These are phyloP conservation scores for Drosophila mayri DNA, from an alignment of 1,140 invertebrate species.

Conservation along the genomic window DNA sequence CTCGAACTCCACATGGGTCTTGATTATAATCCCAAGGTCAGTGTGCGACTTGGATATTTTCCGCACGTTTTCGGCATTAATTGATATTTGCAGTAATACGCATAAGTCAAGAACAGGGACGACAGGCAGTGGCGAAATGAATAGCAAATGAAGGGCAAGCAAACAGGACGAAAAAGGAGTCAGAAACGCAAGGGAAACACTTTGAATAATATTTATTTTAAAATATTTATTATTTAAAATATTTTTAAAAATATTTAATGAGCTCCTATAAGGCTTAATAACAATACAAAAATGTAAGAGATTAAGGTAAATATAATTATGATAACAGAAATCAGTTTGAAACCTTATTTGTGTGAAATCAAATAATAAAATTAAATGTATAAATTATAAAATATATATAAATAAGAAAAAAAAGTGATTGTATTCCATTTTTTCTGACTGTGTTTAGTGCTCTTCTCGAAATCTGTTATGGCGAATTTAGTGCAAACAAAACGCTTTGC, in stretches of 20 bases:
- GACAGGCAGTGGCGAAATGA: constrained; percentile 64
- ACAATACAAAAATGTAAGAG: neutral
- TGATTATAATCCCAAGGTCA: constrained; percentile 72
- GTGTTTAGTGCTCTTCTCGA: constrained; percentile 14
- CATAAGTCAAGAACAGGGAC: constrained; percentile 69
- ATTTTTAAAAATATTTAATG: neutral
- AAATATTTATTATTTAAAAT: neutral
- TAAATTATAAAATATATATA: neutral
- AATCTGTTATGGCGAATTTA: constrained; percentile 60
- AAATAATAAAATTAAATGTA: neutral
- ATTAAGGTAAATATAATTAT: neutral
- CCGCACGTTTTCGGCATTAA: constrained; percentile 77
- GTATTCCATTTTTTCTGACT: neutral
- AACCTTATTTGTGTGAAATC: neutral
- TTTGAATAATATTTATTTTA: no score
- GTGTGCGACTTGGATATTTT: constrained; percentile 59
- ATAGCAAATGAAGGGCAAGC: constrained; percentile 62
- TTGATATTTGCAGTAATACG: constrained; percentile 83
- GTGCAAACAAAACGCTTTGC: constrained; percentile 78
- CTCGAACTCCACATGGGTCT: constrained; percentile 40
- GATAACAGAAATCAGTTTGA: no score
- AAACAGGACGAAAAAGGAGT: constrained; percentile 1
- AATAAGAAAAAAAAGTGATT: neutral
- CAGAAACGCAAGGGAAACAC: neutral
- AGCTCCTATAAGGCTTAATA: neutral